phyloP scores from a whole-genome alignment of 2,888 invertebrate species.

The Ormia ochracea region DNA sequence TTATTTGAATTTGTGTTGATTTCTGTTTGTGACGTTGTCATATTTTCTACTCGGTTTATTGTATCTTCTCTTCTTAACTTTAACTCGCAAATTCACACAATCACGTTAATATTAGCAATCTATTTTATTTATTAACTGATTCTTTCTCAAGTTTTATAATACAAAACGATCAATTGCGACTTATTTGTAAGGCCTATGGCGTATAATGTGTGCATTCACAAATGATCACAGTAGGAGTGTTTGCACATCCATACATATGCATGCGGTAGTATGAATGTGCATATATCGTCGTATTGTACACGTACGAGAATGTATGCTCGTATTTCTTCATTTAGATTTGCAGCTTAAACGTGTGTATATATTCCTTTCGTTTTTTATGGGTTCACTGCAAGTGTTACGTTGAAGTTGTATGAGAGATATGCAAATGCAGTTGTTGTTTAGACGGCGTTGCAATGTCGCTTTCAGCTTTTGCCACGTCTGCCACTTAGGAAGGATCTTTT shows the following conservation, averaged over 20 bases:
- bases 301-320: no score
- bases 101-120: constrained; percentile 33
- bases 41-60: constrained; percentile 50
- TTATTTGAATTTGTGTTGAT: constrained; percentile 63
- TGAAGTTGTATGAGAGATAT: background rate
- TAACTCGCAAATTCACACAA: constrained; percentile 4
- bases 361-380: background rate
- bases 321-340: constrained; percentile 10
- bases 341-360: background rate
- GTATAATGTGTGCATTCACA: constrained; percentile 3
- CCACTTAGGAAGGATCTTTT: background rate
- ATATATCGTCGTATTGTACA: no score
- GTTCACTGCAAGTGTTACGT: constrained; percentile 32
- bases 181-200: background rate
- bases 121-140: constrained; percentile 31
- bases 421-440: constrained; percentile 7
- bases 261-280: no score
- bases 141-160: constrained; percentile 54
- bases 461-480: background rate
- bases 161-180: constrained; percentile 30
- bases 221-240: constrained; percentile 43
- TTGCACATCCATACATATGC: no score
- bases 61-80: constrained; percentile 10
- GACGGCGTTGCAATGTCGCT: constrained; percentile 17
- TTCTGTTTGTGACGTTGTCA: constrained; percentile 64